Percentiles rank a stretch among this genome's conserved stretches.
These are phyloP conservation scores for Papilio dardanus DNA, from an alignment of 1,140 invertebrate species.

Conservation along the genomic window DNA sequence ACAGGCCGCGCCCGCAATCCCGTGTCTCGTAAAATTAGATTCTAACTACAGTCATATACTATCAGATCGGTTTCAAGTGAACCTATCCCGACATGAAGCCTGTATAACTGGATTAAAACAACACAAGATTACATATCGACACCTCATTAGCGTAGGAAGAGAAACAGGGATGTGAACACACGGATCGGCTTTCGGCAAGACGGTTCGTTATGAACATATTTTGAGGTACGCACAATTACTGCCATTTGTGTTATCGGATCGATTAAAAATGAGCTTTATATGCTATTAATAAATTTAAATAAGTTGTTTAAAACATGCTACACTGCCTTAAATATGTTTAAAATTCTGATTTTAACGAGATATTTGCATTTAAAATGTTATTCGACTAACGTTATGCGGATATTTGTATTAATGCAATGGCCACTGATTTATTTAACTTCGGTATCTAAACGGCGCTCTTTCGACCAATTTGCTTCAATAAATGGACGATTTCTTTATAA, in stretches of 20 bases:
- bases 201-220: constrained; percentile 39
- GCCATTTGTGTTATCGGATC: constrained; percentile 44
- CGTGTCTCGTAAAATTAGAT: constrained; percentile 78
- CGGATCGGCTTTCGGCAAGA: constrained; percentile 43
- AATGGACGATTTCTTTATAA: constrained; percentile 25
- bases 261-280: constrained; percentile 43
- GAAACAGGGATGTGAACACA: constrained; percentile 54
- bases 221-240: constrained; percentile 31
- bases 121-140: constrained; percentile 63
- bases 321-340: constrained; percentile 23
- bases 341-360: constrained; percentile 14
- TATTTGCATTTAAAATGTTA: constrained; percentile 32
- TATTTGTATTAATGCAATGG: constrained; percentile 25
- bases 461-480: constrained; percentile 4
- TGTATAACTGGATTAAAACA: constrained; percentile 60
- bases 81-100: constrained; percentile 57
- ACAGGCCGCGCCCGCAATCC: constrained; percentile 50
- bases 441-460: constrained; percentile 17
- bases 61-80: constrained; percentile 66
- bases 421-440: constrained; percentile 26
- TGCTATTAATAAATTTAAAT: constrained; percentile 36
- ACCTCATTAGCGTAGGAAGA: constrained; percentile 63
- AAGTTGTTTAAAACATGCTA: constrained; percentile 29
- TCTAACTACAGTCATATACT: constrained; percentile 68
- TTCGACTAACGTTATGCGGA: constrained; percentile 13